Conservation (phyloP, 1,140 invertebrate species). For the Onthophagus taurus region DNA sequence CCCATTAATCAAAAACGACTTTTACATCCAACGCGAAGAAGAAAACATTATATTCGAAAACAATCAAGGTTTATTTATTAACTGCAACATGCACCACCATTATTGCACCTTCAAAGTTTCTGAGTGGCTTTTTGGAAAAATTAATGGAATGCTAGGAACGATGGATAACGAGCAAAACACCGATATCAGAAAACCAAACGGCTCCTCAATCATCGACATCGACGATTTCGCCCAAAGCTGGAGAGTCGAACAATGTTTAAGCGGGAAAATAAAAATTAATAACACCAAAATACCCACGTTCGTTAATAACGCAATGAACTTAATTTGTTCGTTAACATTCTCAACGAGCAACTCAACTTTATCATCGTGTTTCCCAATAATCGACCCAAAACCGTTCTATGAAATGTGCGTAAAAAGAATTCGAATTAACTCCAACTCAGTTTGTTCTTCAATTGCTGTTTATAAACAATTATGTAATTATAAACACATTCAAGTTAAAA, state of each 20-base stretch:
- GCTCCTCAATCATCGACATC: slow-evolving; percentile 33
- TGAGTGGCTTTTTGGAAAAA: slow-evolving; percentile 57
- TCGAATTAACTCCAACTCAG: slow-evolving; percentile 4
- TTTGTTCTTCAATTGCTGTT: slow-evolving; percentile 14
- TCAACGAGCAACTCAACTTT: slow-evolving; percentile 10
- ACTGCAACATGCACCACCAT: slow-evolving; percentile 45
- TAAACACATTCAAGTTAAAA: slow-evolving; percentile 11
- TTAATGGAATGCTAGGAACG: slow-evolving; percentile 57
- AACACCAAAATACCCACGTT: background rate
- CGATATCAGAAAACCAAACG: slow-evolving; percentile 43
- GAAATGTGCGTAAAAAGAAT: slow-evolving; percentile 16
- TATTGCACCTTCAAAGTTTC: slow-evolving; percentile 40
- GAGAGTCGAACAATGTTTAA: slow-evolving; percentile 20
- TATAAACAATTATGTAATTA: slow-evolving; percentile 15
- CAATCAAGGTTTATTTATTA: slow-evolving; percentile 37
- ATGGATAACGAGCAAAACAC: slow-evolving; percentile 56
- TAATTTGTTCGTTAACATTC: slow-evolving; percentile 13
- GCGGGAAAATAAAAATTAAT: slow-evolving; percentile 14
- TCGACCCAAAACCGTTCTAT: slow-evolving; percentile 14
- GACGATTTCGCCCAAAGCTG: slow-evolving; percentile 41
- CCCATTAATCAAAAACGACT: slow-evolving; percentile 11
- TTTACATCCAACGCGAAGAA: slow-evolving; percentile 31
- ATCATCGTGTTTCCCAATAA: slow-evolving; percentile 12
- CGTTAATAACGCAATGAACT: background rate
- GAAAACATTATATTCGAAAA: slow-evolving; percentile 39